These are phyloP conservation scores for Carcharodon carcharias DNA, from an alignment of 2,797 vertebrate species.

Conservation along the genomic window DNA sequence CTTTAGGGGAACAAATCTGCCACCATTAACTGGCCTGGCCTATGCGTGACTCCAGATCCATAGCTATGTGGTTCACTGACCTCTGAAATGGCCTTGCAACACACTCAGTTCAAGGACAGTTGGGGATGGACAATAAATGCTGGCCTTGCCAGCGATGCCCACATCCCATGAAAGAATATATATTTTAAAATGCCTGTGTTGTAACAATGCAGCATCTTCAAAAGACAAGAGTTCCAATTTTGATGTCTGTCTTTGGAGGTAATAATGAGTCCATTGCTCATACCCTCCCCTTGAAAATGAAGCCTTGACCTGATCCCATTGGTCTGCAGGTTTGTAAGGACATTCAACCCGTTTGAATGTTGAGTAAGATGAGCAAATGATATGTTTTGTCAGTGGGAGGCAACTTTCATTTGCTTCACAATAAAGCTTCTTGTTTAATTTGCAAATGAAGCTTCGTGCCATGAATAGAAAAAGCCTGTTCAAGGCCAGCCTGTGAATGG, in stretches of 20 bases:
- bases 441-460: slow-evolving; percentile 23
- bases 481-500: slow-evolving; percentile 23
- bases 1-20: too few species aligned
- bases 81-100: too few species aligned
- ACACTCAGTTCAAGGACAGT: too few species aligned
- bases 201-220: background rate
- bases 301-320: background rate
- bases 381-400: slow-evolving; percentile 30
- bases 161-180: too few species aligned
- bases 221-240: background rate
- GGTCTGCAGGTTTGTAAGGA: background rate
- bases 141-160: too few species aligned
- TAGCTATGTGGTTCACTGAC: too few species aligned
- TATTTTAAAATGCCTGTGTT: background rate
- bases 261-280: background rate
- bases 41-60: too few species aligned
- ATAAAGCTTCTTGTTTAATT: slow-evolving; percentile 31
- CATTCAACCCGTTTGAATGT: background rate
- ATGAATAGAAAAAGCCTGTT: slow-evolving; percentile 14
- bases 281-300: background rate
- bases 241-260: background rate
- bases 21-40: too few species aligned
- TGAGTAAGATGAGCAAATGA: slow-evolving; percentile 19
- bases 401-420: slow-evolving; percentile 1
- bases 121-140: too few species aligned